These are phyloP conservation scores for Myotis vivesi DNA, from an alignment of 2,797 vertebrate species.

Conservation along the genomic window DNA sequence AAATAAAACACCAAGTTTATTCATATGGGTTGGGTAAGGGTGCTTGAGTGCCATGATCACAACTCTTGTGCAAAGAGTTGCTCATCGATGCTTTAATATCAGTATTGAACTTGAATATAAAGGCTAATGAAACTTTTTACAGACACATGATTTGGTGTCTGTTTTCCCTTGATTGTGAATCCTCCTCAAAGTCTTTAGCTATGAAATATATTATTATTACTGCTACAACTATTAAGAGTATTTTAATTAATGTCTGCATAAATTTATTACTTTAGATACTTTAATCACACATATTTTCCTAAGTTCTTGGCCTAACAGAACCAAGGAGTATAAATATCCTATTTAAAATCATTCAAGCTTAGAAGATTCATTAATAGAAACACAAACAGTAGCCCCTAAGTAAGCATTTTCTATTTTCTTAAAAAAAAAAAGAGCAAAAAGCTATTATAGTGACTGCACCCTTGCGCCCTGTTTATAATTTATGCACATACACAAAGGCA, in stretches of 20 bases:
- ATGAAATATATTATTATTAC: neutral
- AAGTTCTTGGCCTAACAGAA: slow-evolving; percentile 30
- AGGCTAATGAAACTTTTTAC: neutral
- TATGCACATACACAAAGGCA: slow-evolving; percentile 27
- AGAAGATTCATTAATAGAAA: slow-evolving; percentile 47
- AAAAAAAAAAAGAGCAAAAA: slow-evolving; percentile 38
- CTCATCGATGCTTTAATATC: neutral
- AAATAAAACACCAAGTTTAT: neutral
- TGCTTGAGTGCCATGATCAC: neutral
- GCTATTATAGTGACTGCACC: slow-evolving; percentile 34
- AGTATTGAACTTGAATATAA: neutral
- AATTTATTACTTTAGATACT: slow-evolving; percentile 16
- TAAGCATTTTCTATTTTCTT: slow-evolving; percentile 47
- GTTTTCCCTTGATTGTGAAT: neutral
- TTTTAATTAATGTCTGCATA: slow-evolving; percentile 18
- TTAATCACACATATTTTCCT: slow-evolving; percentile 14
- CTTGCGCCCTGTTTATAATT: slow-evolving; percentile 13
- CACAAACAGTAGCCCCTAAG: slow-evolving; percentile 15
- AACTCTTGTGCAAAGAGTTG: neutral
- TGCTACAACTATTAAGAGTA: neutral
- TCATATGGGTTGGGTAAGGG: neutral
- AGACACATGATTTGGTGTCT: neutral
- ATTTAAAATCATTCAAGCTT: neutral
- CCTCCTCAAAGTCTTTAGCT: neutral
- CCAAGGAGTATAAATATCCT: slow-evolving; percentile 20